Conservation (phyloP, 2,888 invertebrate species). For the Pterostichus niger region DNA sequence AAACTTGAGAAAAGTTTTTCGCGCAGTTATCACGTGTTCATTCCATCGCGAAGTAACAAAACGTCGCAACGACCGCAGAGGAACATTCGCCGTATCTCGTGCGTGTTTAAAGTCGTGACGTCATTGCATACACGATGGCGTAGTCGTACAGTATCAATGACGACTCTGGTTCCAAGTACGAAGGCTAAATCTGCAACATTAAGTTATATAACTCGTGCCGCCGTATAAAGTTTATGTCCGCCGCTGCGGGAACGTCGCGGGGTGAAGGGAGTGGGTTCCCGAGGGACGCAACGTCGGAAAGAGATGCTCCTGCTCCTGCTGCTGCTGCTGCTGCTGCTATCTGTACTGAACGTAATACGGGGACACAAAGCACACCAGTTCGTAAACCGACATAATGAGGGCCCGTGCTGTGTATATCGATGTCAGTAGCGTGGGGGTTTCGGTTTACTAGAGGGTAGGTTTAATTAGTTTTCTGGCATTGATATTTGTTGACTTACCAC, state of each 20-base stretch:
- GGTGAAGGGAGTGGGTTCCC: slow-evolving; percentile 22
- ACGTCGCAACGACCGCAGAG: slow-evolving; percentile 17
- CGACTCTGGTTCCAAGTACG: slow-evolving; percentile 48
- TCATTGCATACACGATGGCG: slow-evolving; percentile 17
- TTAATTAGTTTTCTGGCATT: slow-evolving; percentile 41
- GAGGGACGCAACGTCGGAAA: slow-evolving; percentile 24
- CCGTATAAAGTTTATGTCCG: slow-evolving; percentile 65
- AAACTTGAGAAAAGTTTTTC: slow-evolving; percentile 41
- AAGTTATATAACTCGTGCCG: slow-evolving; percentile 64
- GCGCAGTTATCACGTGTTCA: slow-evolving; percentile 49
- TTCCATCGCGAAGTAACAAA: slow-evolving; percentile 40
- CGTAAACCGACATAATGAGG: slow-evolving; percentile 65
- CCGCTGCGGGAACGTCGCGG: slow-evolving; percentile 26
- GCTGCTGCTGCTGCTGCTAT: slow-evolving; percentile 44
- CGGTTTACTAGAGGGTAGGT: slow-evolving; percentile 21
- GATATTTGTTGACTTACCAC: slow-evolving; percentile 38
- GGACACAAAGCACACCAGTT: slow-evolving; percentile 62
- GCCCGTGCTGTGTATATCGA: slow-evolving; percentile 36
- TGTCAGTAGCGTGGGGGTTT: slow-evolving; percentile 38
- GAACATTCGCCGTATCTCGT: slow-evolving; percentile 48
- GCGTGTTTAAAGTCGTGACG: slow-evolving; percentile 41
- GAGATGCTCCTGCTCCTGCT: slow-evolving; percentile 26
- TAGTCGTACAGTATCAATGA: slow-evolving; percentile 57
- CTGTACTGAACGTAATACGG: slow-evolving; percentile 48
- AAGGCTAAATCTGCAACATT: slow-evolving; percentile 64